Conservation (phyloP, 2,113 vertebrate genomes). For the Accipiter virgatus region DNA sequence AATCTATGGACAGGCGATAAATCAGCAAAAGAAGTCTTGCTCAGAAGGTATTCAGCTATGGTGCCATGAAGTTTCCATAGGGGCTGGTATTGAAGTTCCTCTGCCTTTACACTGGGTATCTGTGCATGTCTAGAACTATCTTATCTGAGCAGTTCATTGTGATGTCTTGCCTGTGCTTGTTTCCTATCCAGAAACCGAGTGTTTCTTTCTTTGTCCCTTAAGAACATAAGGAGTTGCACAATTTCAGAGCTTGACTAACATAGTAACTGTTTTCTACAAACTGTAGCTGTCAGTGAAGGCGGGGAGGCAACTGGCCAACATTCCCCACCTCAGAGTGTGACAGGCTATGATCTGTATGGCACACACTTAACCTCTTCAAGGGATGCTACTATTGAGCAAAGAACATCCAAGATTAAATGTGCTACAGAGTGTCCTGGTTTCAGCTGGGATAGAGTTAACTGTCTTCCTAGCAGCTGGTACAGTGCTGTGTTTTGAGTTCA, state of each 20-base stretch:
- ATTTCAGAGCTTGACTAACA: neutral
- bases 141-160: neutral
- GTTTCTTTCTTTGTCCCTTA: neutral
- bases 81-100: neutral
- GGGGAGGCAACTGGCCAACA: rapidly evolving
- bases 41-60: neutral
- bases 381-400: rapidly evolving
- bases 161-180: neutral
- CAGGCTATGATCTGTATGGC: rapidly evolving
- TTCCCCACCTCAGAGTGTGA: rapidly evolving
- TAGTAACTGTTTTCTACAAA: neutral
- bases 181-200: neutral
- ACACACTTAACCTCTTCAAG: neutral
- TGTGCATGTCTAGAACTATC: neutral
- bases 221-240: neutral
- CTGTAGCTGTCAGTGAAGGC: too few species aligned
- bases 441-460: too few species aligned
- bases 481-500: too few species aligned
- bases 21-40: neutral
- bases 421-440: too few species aligned
- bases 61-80: neutral
- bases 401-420: neutral
- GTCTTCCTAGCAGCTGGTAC: too few species aligned
- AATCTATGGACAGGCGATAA: rapidly evolving
- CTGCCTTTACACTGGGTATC: neutral